Conservation (phyloP, 2,113 vertebrate species). For the Lagopus muta region DNA sequence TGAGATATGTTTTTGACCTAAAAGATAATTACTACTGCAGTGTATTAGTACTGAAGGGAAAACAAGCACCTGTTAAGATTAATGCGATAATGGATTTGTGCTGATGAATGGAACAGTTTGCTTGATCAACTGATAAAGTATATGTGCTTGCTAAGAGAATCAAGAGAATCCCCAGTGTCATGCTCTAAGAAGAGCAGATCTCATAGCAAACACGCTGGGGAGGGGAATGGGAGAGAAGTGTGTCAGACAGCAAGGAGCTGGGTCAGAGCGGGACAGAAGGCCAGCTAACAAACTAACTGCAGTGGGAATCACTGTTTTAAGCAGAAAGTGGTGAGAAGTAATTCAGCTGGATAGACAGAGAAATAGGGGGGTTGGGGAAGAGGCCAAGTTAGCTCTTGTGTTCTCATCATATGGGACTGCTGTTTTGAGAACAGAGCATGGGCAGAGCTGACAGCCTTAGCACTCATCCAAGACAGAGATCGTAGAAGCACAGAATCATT, state of each 20-base stretch:
- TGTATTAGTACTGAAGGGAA: neutral
- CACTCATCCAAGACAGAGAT: neutral
- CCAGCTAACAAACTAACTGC: neutral
- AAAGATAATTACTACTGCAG: neutral
- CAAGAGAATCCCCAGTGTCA: neutral
- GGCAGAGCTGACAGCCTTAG: neutral
- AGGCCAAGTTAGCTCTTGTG: neutral
- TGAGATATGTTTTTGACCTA: neutral
- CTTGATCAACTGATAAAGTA: neutral
- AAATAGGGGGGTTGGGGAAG: neutral
- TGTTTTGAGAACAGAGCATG: neutral
- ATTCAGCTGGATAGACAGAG: neutral
- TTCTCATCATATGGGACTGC: neutral
- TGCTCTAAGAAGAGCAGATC: neutral
- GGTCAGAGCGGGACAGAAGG: neutral
- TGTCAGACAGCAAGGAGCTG: neutral
- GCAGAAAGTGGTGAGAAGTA: neutral
- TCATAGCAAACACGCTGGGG: accelerated
- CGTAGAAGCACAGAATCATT: neutral
- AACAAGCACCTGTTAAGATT: neutral
- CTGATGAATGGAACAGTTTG: neutral
- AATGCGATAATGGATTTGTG: neutral
- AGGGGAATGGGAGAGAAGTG: neutral
- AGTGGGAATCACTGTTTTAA: neutral
- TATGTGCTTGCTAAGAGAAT: neutral